phyloP scores from a whole-genome alignment of 1,140 invertebrate species.

The Mycetomoellerius zeteki region DNA sequence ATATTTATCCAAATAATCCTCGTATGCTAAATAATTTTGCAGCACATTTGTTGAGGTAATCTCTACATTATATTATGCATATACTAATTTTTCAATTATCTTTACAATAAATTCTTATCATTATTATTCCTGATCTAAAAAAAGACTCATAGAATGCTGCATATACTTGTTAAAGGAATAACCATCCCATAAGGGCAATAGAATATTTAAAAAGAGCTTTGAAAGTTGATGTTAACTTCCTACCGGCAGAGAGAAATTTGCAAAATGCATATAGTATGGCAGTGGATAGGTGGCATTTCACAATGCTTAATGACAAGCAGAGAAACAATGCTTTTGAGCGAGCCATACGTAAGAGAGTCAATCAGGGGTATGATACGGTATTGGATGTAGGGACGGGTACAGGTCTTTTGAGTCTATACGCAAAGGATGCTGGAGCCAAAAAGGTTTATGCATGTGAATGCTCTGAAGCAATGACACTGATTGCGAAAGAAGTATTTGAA shows the following conservation, averaged over 20 bases:
- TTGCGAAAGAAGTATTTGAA: conserved; percentile 88
- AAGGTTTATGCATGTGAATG: conserved; percentile 90
- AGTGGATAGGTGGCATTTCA: conserved; percentile 93
- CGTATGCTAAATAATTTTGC: conserved; percentile 82
- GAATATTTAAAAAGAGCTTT: conserved; percentile 77
- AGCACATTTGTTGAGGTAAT: conserved; percentile 80
- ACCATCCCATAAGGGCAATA: conserved; percentile 77
- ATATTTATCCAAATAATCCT: conserved; percentile 79
- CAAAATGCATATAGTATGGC: conserved; percentile 82
- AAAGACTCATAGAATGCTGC: conserved; percentile 60
- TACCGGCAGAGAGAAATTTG: conserved; percentile 81
- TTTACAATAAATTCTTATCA: conserved; percentile 54
- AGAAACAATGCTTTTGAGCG: conserved; percentile 90
- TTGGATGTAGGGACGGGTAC: conserved; percentile 93
- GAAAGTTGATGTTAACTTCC: conserved; percentile 75
- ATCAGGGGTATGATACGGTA: conserved; percentile 87
- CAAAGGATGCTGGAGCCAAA: conserved; percentile 87
- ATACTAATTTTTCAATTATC: conserved; percentile 36
- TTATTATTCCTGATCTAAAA: conserved; percentile 15
- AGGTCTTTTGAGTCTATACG: conserved; percentile 90
- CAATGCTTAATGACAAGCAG: conserved; percentile 92
- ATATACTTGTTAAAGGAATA: conserved; percentile 75
- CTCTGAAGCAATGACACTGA: conserved; percentile 88
- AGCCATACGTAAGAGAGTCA: conserved; percentile 89
- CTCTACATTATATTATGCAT: neutral